A percentile compares a stretch with the other conserved stretches of the same genome.
phyloP scores from a whole-genome alignment of 2,888 invertebrate genomes.

The Volucella bombylans region DNA sequence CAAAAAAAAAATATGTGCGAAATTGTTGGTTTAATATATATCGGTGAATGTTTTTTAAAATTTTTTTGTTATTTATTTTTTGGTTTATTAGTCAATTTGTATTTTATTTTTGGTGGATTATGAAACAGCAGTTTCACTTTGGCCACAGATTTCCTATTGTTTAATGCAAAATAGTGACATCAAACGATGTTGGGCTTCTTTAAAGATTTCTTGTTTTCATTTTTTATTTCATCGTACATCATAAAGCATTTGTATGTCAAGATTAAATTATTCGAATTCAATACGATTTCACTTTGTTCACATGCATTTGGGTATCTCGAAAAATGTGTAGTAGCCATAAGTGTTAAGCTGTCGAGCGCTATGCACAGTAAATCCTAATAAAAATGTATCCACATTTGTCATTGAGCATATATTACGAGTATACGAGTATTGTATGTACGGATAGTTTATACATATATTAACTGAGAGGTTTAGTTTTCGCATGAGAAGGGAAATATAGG shows the following conservation, averaged over 20 bases:
- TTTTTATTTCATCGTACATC: neutral
- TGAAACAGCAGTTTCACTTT: constrained; percentile 43
- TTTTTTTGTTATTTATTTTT: neutral
- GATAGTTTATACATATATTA: neutral
- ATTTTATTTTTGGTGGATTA: constrained; percentile 47
- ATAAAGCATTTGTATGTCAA: constrained; percentile 50
- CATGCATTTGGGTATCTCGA: neutral
- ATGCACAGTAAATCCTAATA: constrained; percentile 38
- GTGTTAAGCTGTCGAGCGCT: no score
- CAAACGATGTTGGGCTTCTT: constrained; percentile 10
- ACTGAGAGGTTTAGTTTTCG: constrained; percentile 4
- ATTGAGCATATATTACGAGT: constrained; percentile 33
- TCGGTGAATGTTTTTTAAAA: constrained; percentile 3
- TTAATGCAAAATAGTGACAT: constrained; percentile 32
- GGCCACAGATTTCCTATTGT: constrained; percentile 17
- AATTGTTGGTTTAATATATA: constrained; percentile 30
- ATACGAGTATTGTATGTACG: no score
- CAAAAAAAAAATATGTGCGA: constrained; percentile 47
- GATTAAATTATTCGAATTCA: constrained; percentile 39
- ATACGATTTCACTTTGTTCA: constrained; percentile 47
- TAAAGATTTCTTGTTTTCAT: constrained; percentile 1
- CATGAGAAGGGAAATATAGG: constrained; percentile 18
- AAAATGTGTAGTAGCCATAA: no score
- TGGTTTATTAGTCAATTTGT: constrained; percentile 41
- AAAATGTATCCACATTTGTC: constrained; percentile 52